A percentile compares a stretch with the other conserved stretches of the same genome.
Conservation (phyloP, 2,797 vertebrate species). For the Poecilia velifera region DNA sequence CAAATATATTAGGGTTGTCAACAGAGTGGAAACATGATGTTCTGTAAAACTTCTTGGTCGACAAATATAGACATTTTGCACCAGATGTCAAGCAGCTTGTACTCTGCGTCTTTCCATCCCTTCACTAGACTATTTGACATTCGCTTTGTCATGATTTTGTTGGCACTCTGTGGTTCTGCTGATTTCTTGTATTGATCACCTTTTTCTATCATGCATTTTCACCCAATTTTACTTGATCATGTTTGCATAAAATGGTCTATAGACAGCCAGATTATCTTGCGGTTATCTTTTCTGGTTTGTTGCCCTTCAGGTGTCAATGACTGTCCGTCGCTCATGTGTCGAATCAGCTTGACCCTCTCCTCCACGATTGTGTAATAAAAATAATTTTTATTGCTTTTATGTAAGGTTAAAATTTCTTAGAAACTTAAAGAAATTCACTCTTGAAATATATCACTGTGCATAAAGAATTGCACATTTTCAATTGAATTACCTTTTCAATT, state of each 20-base stretch:
- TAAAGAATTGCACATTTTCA: conserved; percentile 1
- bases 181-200: not conserved
- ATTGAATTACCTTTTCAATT: not conserved
- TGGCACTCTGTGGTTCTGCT: not conserved
- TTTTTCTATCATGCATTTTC: not conserved
- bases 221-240: not conserved
- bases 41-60: not conserved
- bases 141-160: not conserved
- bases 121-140: not conserved
- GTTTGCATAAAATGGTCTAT: not conserved
- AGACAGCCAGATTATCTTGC: not conserved
- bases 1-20: not conserved
- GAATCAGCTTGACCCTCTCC: not conserved
- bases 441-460: not conserved
- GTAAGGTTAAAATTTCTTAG: not conserved
- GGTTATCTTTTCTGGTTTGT: not conserved
- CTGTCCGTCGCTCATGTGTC: not conserved
- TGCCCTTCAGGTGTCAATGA: not conserved
- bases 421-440: not conserved
- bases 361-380: not conserved
- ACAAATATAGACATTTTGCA: not conserved
- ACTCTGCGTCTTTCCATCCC: not conserved
- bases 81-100: not conserved
- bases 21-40: not conserved
- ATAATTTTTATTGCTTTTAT: not conserved